Evolutionary conservation across 1,140 invertebrate species (phyloP), one percentile per base, ranked within the genome.

Genomic region (Drosophila repletoides): DNA sequence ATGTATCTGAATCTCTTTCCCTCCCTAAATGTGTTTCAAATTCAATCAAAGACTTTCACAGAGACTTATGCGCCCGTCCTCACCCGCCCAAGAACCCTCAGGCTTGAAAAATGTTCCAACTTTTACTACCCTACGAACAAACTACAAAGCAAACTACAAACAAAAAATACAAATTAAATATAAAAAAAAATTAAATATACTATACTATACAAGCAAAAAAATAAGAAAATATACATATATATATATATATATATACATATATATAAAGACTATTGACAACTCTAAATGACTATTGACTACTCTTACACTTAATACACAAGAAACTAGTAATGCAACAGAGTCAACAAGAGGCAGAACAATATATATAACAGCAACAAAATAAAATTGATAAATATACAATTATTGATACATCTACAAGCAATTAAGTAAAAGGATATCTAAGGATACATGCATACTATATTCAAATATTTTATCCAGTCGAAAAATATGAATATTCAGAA

Each of bases 31-130:
- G 61, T 65, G 61, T 65, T 65, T 65, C 52, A 65, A 58, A 58
- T 29, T 40, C 29, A 58, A 65, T 65, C 15, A 38, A 59, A 59
- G 55, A 59, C 43, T 49, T 40, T 38, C 15, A 40, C 43, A 49
- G 45, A 66, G 63, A 66, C 63, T 66, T 66, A 59, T 41, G 36
- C 43, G 28, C 63, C 63, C 63, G 63, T 66, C 53, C 63, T 66
- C 14, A 58, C 61, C 61, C 61, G 63, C 21, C 63, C 63, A 40
- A n/a, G n/a, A n/a, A 59, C 45, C 55, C 52, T 58, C 51, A 65
- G 52, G 48, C 41, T 34, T 14, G 9, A 12, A 22, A 34, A 17
- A 51, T 6, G n/a, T n/a, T 19, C 48, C 48, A 36, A 51, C 19
- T 41, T 49, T 12, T 10, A 24, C 33, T 14, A 22, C 3, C 22